phyloP scores from a whole-genome alignment of 2,888 invertebrate genomes.

The Plebejus argus region DNA sequence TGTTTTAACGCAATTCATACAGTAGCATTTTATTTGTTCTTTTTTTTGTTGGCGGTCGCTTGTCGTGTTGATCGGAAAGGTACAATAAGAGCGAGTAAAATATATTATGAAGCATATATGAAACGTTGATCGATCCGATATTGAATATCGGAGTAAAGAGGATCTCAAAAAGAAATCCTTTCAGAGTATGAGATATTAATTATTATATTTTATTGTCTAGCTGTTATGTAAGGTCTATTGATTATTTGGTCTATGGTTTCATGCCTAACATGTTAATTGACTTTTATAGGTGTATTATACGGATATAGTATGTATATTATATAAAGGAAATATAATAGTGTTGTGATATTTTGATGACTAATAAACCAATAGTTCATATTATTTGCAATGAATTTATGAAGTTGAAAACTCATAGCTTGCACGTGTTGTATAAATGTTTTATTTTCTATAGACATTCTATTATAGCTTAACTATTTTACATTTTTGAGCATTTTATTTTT shows the following conservation, averaged over 20 bases:
- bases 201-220: not conserved
- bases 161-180: not conserved
- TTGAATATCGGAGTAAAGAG: not conserved
- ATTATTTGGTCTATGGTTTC: slow-evolving; percentile 15
- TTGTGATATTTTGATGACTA: slow-evolving; percentile 45
- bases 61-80: no score
- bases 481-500: slow-evolving; percentile 1
- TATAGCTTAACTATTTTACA: not conserved
- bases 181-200: not conserved
- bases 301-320: slow-evolving; percentile 17
- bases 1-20: no score
- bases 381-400: slow-evolving; percentile 15
- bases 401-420: not conserved
- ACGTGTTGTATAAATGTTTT: not conserved
- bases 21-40: no score
- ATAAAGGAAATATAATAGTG: slow-evolving; percentile 32
- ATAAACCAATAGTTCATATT: not conserved
- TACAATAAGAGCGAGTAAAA: no score
- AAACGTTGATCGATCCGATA: not conserved
- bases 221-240: not conserved
- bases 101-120: not conserved
- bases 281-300: slow-evolving; percentile 16
- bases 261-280: slow-evolving; percentile 28
- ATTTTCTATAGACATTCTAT: not conserved
- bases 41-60: no score